Evolutionary conservation across 2,113 vertebrate species (phyloP), one percentile per base, ranked within the genome.

Genomic region (Pseudorectes ferrugineus): DNA sequence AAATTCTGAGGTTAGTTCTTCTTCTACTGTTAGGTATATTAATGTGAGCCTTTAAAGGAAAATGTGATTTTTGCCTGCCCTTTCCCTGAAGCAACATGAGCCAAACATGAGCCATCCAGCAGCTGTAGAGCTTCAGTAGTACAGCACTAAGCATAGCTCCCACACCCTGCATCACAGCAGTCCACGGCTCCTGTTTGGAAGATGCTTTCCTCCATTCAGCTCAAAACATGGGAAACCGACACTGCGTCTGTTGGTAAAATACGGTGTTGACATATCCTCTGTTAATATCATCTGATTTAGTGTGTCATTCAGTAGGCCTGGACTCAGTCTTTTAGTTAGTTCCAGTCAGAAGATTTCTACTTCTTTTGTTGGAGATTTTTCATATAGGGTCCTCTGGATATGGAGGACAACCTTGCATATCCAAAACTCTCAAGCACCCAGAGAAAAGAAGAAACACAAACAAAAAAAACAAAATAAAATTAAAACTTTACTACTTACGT

Each of bases 261-360:
- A 43, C 0, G 0, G 6, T 14, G 14, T 40, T 8, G 5, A 40
- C 42, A 33, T 6, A 36, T 43, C 9, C 4, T 80, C 63, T 57
- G 19, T 54, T 67, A 81, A 48, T n/a, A 65, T 46, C 0, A 54
- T 23, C n/a, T 46, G 33, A 57, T 71, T 74, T 73, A 66, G 14
- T 22, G 28, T 46, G 40, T 9, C 21, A 14, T 71, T 87, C 38
- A 54, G 25, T 13, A 58, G 38, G 17, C 46, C 33, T 62, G 35
- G 40, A 38, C 12, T 70, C n/a, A 57, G 8, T 15, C 36, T 74
- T 51, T 89, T 46, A 54, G 25, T 65, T 57, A 61, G 40, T 28
- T 85, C 25, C 54, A 71, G 20, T 28, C 31, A 86, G 43, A 63
- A 62, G 31, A 36, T 20, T 76, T 67, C 81, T 54, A 3, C 9